Evolutionary conservation across 1,140 invertebrate species (phyloP), one percentile per base, ranked within the genome.

Genomic region (Druon quercuslanigerum): DNA sequence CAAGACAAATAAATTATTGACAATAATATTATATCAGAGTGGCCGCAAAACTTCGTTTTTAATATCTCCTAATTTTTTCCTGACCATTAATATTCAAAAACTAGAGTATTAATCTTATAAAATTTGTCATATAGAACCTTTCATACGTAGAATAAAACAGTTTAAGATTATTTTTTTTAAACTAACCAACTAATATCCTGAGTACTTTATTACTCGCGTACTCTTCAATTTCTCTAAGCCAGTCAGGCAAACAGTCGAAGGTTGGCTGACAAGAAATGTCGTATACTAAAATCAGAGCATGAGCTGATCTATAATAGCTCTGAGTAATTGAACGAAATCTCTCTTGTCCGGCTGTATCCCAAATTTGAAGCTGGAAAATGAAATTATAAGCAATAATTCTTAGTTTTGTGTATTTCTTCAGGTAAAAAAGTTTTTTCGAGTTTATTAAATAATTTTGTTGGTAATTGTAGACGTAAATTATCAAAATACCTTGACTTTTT

Each of bases 311-410:
- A 90, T 99, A 99, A 91, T 99, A 99, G 89, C 97, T 98, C 91
- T 99, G 97, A 11, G 98, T 99, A 80, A 99, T 98, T 7, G 98
- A 99, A 78, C 98, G 94, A 92, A 99, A 99, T 83, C 98, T 93
- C 90, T 99, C 98, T 90, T 99, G 98, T 0, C 98, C 98, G 16
- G 97, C 98, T 51, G 97, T 99, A 89, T 99, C 98, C 98, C 98
- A 99, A 86, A 99, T 99, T 94, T 98, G 97, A 77, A 99, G 93
- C 97, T 98, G 90, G 79, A 94, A 91, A 52, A 80, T 14, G 17
- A 17, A 70, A 51, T 33, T 56, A 17, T n/a, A 20, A 57, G 2
- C 19, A 57, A 2, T 20, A 19, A 71, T 71, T 71, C 66, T 25
- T 20, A 19, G 14, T 71, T 40, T 19, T 11, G 33, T 71, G 16